Evolutionary conservation across 2,797 vertebrate species (phyloP).

Genomic region (Erpetoichthys calabaricus): DNA sequence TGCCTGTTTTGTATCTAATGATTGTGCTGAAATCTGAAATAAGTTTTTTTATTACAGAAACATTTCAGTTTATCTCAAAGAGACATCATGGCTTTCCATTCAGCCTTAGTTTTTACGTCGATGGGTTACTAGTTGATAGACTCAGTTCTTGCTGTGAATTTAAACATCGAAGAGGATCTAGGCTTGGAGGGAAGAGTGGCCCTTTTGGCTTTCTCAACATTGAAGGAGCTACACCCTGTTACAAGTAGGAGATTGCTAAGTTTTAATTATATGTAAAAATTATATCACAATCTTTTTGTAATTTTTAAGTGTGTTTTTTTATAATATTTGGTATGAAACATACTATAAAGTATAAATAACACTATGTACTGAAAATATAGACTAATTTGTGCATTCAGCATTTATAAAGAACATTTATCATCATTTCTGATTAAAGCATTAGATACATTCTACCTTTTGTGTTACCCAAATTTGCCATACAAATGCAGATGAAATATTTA

Average conservation of each 20-base stretch:
- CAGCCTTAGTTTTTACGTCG: conserved; percentile 86
- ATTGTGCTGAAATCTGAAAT: too few relatives aligned
- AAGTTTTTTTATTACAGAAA: conserved; percentile 43
- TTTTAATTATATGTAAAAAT: neutral
- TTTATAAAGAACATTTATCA: too few relatives aligned
- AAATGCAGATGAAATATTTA: too few relatives aligned
- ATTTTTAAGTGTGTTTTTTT: neutral
- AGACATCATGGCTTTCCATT: conserved; percentile 85
- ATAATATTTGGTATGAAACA: too few relatives aligned
- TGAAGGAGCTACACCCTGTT: conserved; percentile 77
- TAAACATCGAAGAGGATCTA: conserved; percentile 60
- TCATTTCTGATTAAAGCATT: too few relatives aligned
- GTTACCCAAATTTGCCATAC: too few relatives aligned
- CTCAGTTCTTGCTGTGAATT: conserved; percentile 94
- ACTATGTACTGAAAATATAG: too few relatives aligned
- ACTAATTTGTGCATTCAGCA: too few relatives aligned
- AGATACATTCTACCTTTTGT: too few relatives aligned
- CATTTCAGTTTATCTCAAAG: conserved; percentile 73
- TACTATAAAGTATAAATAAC: too few relatives aligned
- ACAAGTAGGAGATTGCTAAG: conserved; percentile 53
- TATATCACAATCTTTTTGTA: neutral
- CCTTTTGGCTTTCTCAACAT: conserved; percentile 69
- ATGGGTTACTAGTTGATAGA: conserved; percentile 76
- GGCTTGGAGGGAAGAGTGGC: conserved; percentile 60
- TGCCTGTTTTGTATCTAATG: too few relatives aligned